Percentiles rank a stretch among this genome's conserved stretches.
Evolutionary conservation across 1,140 invertebrate genomes (phyloP).

Genomic region (Drosophila erecta): DNA sequence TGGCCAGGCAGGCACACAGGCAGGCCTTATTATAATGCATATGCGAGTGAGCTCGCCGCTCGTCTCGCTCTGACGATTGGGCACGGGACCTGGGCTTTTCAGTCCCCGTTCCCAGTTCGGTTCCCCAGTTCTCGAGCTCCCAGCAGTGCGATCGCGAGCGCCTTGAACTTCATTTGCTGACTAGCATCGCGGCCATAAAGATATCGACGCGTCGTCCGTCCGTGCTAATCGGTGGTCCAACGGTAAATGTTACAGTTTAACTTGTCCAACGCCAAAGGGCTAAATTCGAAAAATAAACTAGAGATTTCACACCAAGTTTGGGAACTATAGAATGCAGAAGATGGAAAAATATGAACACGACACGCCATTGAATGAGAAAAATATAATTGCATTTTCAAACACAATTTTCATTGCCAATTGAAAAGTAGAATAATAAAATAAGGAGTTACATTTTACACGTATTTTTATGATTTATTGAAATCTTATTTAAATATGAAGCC

Average conservation of each 20-base stretch:
- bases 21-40: conserved; percentile 57
- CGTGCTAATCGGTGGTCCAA: conserved; percentile 30
- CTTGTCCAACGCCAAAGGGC: conserved; percentile 5
- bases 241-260: conserved; percentile 45
- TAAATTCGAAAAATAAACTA: not conserved
- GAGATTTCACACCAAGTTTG: not conserved
- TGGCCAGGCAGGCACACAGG: conserved; percentile 3
- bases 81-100: conserved; percentile 51
- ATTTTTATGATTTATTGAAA: not conserved
- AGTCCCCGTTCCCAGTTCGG: conserved; percentile 27
- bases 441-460: not conserved
- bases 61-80: conserved; percentile 37
- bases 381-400: not conserved
- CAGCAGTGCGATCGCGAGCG: conserved; percentile 53
- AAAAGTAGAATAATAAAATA: too few species aligned
- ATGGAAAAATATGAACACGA: not conserved
- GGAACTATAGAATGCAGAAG: not conserved
- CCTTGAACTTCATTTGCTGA: conserved; percentile 80
- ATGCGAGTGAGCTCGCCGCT: conserved; percentile 40
- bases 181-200: conserved; percentile 70
- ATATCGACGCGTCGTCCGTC: conserved; percentile 54
- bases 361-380: not conserved
- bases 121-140: conserved; percentile 29
- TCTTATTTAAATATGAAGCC: not conserved
- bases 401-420: too few species aligned